Evolutionary conservation across 2,113 vertebrate species (phyloP).

Genomic region (Gambusia affinis): DNA sequence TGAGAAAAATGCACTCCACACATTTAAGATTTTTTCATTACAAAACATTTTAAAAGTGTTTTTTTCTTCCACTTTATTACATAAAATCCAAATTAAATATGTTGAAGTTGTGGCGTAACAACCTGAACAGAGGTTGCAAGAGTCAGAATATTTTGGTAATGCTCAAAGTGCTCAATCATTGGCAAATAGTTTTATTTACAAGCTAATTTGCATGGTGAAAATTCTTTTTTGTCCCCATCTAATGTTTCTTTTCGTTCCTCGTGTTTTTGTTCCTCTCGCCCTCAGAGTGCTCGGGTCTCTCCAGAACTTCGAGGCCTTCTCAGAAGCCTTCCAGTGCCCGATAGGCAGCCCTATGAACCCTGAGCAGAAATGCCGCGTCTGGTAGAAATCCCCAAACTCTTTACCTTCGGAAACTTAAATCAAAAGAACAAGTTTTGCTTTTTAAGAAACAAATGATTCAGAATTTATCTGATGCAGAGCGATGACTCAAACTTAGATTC

Average conservation of each 20-base stretch:
- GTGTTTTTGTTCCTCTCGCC: background rate
- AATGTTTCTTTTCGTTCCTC: background rate
- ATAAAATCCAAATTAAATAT: background rate
- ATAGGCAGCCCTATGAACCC: conserved; percentile 89
- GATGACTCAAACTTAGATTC: conserved; percentile 17
- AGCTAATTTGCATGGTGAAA: background rate
- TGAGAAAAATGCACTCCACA: too few species aligned
- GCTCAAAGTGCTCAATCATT: background rate
- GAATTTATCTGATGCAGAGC: conserved; percentile 26
- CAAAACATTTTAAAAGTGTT: background rate
- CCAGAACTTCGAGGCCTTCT: conserved; percentile 94
- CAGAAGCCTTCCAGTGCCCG: conserved; percentile 89
- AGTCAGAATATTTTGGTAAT: background rate
- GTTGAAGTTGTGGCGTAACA: background rate
- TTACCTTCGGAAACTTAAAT: conserved; percentile 47
- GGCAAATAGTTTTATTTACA: too few species aligned
- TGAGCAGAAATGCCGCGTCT: conserved; percentile 87
- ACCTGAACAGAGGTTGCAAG: background rate
- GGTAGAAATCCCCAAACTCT: conserved; percentile 78
- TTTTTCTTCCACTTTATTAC: background rate
- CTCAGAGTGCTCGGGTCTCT: conserved; percentile 92
- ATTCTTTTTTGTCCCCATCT: background rate
- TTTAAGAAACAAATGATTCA: conserved; percentile 32
- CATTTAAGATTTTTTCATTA: too few species aligned
- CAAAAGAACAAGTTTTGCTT: conserved; percentile 42